Evolutionary conservation across 2,888 invertebrate genomes (phyloP), one percentile per base, ranked within the genome.

Genomic region (Sympetrum striolatum): DNA sequence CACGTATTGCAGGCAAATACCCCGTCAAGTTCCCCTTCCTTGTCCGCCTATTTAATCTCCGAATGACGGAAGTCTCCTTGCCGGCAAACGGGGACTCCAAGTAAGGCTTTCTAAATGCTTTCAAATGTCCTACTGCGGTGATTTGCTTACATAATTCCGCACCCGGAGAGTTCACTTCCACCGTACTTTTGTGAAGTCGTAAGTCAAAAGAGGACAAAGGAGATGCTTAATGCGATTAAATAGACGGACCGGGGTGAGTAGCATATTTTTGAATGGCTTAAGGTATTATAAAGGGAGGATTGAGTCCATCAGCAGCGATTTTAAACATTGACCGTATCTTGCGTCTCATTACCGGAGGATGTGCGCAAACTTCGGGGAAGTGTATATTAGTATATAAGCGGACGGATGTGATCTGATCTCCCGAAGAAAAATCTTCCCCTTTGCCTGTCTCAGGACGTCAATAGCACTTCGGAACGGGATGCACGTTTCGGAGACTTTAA

Each of bases 221-320:
- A 82, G 86, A 86, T 86, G 60, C 86, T 86, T 86, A 86, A 86
- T 86, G 86, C 86, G 86, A 86, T 86, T 86, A 86, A 86, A 86
- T 86, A 60, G 53, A 60, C 58, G 58, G 58, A 53, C 82, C 58
- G 82, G 58, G 86, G 86, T 64, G 60, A 37, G 86, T 64, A 64
- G 39, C 86, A 86, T 86, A 60, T 86, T 86, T 86, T 86, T 37
- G 60, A 86, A 86, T 86, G 86, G 86, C 86, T 86, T 86, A 86
- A 58, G 64, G 86, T 86, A 86, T 86, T 86, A 60, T 35, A 22
- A n/a, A 60, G 86, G 58, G 86, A 37, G 86, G 86, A 86, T 86
- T 60, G 86, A 60, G 60, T 86, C 86, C 82, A 82, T 82, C n/a
- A 58, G 82, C 58, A 60, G 35, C 37, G 37, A 64, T 53, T 15